phyloP scores from a whole-genome alignment of 2,113 vertebrate species.

The Zapus hudsonius region DNA sequence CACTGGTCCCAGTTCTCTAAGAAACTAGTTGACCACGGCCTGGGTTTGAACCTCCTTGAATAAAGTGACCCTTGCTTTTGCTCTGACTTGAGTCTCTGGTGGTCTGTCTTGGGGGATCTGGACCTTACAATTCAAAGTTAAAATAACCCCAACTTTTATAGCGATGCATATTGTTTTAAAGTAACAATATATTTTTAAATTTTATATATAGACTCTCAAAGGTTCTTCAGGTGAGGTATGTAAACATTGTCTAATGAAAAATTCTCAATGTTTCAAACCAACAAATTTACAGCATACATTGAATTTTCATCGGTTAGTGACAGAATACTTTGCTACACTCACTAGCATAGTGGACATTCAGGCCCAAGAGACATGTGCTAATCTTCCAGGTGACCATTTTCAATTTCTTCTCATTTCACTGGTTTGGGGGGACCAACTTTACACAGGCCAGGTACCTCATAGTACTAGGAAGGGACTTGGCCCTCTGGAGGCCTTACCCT shows the following conservation, averaged over 20 bases:
- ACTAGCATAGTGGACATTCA: slow-evolving; percentile 74
- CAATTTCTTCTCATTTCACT: slow-evolving; percentile 51
- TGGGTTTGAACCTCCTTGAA: too few species aligned
- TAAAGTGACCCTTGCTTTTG: too few species aligned
- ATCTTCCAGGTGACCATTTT: slow-evolving; percentile 37
- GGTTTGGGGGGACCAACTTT: slow-evolving; percentile 72
- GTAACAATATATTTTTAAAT: slow-evolving; percentile 88
- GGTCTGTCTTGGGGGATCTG: too few species aligned
- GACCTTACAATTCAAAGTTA: too few species aligned
- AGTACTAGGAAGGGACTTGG: slow-evolving; percentile 69
- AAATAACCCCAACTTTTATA: slow-evolving; percentile 87
- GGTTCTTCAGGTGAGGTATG: slow-evolving; percentile 90
- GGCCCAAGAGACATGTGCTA: slow-evolving; percentile 58
- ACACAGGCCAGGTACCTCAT: slow-evolving; percentile 77
- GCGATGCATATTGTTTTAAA: slow-evolving; percentile 88
- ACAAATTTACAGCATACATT: slow-evolving; percentile 89
- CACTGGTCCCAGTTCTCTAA: too few species aligned
- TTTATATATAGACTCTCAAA: slow-evolving; percentile 89
- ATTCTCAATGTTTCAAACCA: slow-evolving; percentile 85
- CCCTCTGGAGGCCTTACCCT: slow-evolving; percentile 23
- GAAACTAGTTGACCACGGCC: too few species aligned
- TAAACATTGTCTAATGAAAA: slow-evolving; percentile 90
- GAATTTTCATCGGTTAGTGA: slow-evolving; percentile 83
- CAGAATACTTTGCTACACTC: slow-evolving; percentile 80
- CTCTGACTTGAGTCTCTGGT: too few species aligned